phyloP scores from a whole-genome alignment of 2,888 invertebrate genomes.

The Isotomurus palustris region DNA sequence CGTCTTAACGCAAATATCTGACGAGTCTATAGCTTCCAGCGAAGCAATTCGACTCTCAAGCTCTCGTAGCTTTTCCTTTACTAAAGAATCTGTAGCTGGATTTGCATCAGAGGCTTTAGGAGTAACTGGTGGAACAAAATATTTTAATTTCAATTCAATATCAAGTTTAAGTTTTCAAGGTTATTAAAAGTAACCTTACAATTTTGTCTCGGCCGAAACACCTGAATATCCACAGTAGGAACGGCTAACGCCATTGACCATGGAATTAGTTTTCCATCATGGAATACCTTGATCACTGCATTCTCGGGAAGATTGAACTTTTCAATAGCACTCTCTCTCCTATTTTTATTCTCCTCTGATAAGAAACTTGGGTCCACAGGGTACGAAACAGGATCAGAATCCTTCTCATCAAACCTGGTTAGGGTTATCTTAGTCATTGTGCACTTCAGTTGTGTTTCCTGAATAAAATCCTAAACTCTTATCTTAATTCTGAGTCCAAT shows the following conservation, averaged over 20 bases:
- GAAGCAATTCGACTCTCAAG: slow-evolving; percentile 37
- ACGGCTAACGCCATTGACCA: slow-evolving; percentile 36
- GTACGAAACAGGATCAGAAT: no score
- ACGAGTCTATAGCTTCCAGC: slow-evolving; percentile 33
- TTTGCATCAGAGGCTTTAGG: slow-evolving; percentile 24
- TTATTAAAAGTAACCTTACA: slow-evolving; percentile 17
- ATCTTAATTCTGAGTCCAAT: no score
- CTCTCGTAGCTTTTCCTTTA: slow-evolving; percentile 32
- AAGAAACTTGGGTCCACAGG: no score
- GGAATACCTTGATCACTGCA: slow-evolving; percentile 38
- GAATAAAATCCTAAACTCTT: no score
- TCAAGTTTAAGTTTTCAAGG: neutral
- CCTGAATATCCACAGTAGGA: slow-evolving; percentile 33
- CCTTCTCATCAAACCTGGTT: no score
- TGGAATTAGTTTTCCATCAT: slow-evolving; percentile 40
- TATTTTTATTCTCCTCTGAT: no score
- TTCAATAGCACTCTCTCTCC: slow-evolving; percentile 25
- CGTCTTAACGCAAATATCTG: slow-evolving; percentile 32
- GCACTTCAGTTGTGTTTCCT: no score
- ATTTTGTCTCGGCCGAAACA: slow-evolving; percentile 42
- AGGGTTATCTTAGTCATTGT: no score
- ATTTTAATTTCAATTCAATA: neutral
- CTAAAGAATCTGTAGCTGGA: slow-evolving; percentile 25
- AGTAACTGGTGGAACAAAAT: slow-evolving; percentile 29
- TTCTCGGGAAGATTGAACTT: slow-evolving; percentile 32